Base-by-base conservation (phyloP, 2,113 vertebrate genomes). In the Prolemur simus region DNA sequence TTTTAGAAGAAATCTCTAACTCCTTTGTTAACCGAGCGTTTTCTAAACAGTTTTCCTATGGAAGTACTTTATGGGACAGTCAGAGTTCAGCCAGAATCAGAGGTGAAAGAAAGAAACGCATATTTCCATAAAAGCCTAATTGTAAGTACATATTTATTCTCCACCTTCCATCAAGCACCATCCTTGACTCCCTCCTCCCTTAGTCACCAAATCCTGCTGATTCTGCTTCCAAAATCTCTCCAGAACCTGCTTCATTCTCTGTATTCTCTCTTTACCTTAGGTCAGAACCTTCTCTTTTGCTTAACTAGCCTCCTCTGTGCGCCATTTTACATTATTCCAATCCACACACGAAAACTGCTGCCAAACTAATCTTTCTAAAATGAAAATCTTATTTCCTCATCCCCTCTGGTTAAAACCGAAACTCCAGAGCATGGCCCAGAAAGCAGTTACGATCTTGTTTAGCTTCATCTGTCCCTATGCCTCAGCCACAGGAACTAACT, bases 321-420 rank as follows among this genome's bases (percentile, higher is more conserved):
- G 58, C 58, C 58, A 81, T 76, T 91, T 93, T 37, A 63, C 15
- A 34, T 73, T 8, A 76, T 58, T 85, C n/a, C 6, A 69, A 56
- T 49, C 56, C 71, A 80, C 23, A 47, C 3, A 74, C 12, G 80
- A 89, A 73, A 73, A 78, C 27, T 76, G n/a, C 42, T 68, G n/a
- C 15, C 47, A 73, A 74, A 83, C 54, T 54, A 23, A 77, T 82
- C 60, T 86, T 95, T 89, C 78, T 78, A 89, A 92, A 96, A 83
- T 32, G 15, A 92, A 78, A 66, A 60, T 34, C 47, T 56, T 56
- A 64, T 34, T 60, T 78, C 25, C 42, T 23, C 45, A 42, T 37
- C 39, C 68, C 27, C 23, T 84, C 64, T 54, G 34, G 20, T n/a
- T 82, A 86, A 92, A 80, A 81, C 29, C 58, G 7, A 37, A 85